Conservation (phyloP, 30 jellyfish, hydroid and myxozoan species). For the Euphysa ruthae region DNA sequence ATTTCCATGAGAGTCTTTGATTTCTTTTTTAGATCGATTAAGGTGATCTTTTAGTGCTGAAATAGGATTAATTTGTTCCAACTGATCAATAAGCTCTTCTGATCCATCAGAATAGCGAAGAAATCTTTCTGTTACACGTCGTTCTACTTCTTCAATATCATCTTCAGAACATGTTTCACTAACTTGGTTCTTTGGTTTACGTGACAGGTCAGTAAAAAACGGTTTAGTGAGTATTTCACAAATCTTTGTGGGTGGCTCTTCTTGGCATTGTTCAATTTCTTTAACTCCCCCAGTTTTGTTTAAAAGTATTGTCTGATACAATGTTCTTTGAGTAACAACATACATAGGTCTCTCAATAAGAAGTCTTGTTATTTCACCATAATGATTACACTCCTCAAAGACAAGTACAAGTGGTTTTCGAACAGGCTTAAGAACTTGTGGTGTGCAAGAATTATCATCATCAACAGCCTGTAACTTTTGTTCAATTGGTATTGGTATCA, state of each 20-base stretch:
- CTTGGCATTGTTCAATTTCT: slow-evolving; percentile 40
- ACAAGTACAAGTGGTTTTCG: not conserved
- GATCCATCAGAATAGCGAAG: slow-evolving; percentile 37
- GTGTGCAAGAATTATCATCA: too few relatives aligned
- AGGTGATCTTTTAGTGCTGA: not conserved
- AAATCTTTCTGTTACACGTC: slow-evolving; percentile 40
- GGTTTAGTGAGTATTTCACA: slow-evolving; percentile 21
- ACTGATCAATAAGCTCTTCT: slow-evolving; percentile 28
- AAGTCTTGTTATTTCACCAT: not conserved
- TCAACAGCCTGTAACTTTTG: not conserved
- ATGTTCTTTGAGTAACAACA: slow-evolving; percentile 74
- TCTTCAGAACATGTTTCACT: slow-evolving; percentile 6
- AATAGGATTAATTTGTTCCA: slow-evolving; percentile 16
- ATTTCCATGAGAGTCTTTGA: not conserved
- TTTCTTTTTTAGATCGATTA: slow-evolving; percentile 1
- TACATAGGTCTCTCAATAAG: slow-evolving; percentile 47
- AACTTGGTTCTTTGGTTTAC: not conserved
- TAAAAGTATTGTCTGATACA: slow-evolving; percentile 40
- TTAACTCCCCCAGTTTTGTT: slow-evolving; percentile 20
- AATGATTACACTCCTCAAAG: not conserved
- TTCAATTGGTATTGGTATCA: slow-evolving; percentile 9
- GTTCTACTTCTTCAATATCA: slow-evolving; percentile 32
- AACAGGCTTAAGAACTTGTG: too few relatives aligned
- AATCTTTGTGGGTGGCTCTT: slow-evolving; percentile 1
- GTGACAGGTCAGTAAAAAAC: not conserved